Evolutionary conservation across 2,888 invertebrate species (phyloP).

Genomic region (Anthophora plumipes): DNA sequence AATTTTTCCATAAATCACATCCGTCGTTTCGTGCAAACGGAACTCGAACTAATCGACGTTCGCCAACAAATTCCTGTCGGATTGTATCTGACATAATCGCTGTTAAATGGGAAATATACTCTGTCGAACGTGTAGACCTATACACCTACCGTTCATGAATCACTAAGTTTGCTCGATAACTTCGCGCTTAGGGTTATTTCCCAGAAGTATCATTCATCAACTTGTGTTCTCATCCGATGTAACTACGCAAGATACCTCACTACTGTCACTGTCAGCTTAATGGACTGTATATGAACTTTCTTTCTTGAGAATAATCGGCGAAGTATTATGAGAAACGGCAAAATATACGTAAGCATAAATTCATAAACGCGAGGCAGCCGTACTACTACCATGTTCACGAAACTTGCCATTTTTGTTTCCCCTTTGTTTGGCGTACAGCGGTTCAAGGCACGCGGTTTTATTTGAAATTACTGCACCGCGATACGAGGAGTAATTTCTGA

Average conservation of each 20-base stretch:
- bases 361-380: too few relatives aligned
- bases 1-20: conserved; percentile 5
- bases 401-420: background rate
- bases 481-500: too few relatives aligned
- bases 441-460: background rate
- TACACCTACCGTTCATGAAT: conserved; percentile 1
- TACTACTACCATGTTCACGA: background rate
- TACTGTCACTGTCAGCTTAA: background rate
- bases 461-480: background rate
- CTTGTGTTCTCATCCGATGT: background rate
- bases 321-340: background rate
- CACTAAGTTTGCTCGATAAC: conserved; percentile 7
- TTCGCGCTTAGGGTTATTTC: conserved; percentile 9
- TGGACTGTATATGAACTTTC: background rate
- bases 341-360: too few relatives aligned
- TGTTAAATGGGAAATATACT: conserved; percentile 20
- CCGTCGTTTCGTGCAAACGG: background rate
- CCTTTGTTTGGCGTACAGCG: too few relatives aligned
- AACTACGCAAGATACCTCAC: background rate
- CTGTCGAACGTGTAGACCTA: background rate
- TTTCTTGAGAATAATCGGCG: background rate
- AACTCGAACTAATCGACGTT: background rate
- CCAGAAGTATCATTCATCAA: background rate
- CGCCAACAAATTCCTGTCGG: background rate
- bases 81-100: background rate